Percentiles rank a stretch among this genome's conserved stretches.
Evolutionary conservation across 2,888 invertebrate species (phyloP).

Genomic region (Eupithecia subumbrata): DNA sequence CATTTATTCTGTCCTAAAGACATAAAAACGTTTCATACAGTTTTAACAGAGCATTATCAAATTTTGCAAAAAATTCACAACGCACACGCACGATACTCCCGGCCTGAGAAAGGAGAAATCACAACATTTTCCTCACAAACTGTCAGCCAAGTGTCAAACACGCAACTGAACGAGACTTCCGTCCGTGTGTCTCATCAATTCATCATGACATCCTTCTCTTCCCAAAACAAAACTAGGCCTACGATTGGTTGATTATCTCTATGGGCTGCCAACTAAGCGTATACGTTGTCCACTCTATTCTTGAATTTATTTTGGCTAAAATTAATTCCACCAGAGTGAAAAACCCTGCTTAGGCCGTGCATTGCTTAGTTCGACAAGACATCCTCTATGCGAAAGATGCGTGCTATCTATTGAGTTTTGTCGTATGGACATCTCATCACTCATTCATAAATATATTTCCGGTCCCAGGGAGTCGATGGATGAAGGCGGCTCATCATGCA

Average conservation of each 20-base stretch:
- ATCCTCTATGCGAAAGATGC: too few species aligned
- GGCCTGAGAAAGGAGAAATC: conserved; percentile 1
- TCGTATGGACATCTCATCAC: too few species aligned
- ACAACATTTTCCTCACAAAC: background rate
- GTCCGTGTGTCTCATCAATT: background rate
- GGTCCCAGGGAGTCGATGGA: too few species aligned
- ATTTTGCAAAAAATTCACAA: conserved; percentile 15
- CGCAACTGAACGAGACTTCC: background rate
- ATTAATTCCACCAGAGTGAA: background rate
- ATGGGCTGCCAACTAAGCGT: background rate
- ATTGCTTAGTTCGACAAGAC: background rate
- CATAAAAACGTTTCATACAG: background rate
- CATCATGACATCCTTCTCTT: background rate
- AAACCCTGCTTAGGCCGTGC: too few species aligned
- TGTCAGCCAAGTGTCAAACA: background rate
- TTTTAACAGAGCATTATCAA: background rate
- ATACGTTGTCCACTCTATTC: background rate
- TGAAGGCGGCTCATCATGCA: too few species aligned
- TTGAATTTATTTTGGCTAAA: background rate
- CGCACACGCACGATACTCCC: conserved; percentile 7
- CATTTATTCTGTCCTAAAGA: background rate
- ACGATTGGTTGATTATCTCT: background rate
- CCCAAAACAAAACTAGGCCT: background rate
- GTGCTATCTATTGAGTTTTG: too few species aligned
- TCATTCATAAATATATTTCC: too few species aligned